Base-by-base conservation (phyloP, 2,888 invertebrate species). In the Malacosoma neustria region DNA sequence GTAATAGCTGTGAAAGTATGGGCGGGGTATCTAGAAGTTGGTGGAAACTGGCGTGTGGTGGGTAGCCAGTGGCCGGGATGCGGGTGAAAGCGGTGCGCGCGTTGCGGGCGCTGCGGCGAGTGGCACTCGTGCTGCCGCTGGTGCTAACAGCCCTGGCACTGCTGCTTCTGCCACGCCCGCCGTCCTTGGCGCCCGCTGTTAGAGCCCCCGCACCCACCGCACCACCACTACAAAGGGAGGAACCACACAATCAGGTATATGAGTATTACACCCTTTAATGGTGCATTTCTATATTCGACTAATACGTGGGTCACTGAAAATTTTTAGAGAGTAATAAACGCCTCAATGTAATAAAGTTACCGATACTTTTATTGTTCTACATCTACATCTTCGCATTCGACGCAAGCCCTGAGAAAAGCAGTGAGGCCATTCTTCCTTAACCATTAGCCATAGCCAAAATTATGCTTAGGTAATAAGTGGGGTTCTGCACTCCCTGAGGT, bases 131-230 rank as follows among this genome's bases (percentile, higher is more conserved):
- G 68, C 54, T 87, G 74, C 75, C 85, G 71, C 57, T 87, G 75
- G 63, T 59, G 54, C 67, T 89, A 52, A 80, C 88, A 30, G 87
- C 85, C 43, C 67, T 87, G 43, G 84, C 82, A 54, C 65, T 87
- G 61, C 72, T 87, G 70, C 71, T 85, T 58, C 72, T 82, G 57
- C 77, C 81, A 54, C 73, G 79, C 46, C 67, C 81, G 51, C 72
- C 70, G 41, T 60, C 72, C 45, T 60, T 64, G 48, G 54, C 61
- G 41, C 66, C 58, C 45, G 43, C 55, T 39, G 36, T 48, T 47
- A 45, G 52, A 32, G 35, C 34, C 32, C 37, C 56, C 60, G 48
- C 59, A 48, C 35, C 43, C 49, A 7, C 42, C 52, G 49, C 55
- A 40, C 55, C 51, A 14, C 59, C 51, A 5, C 54, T 41, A 22